Evolutionary conservation across 2,797 vertebrate genomes (phyloP).

Genomic region (Sebastes nivosus): DNA sequence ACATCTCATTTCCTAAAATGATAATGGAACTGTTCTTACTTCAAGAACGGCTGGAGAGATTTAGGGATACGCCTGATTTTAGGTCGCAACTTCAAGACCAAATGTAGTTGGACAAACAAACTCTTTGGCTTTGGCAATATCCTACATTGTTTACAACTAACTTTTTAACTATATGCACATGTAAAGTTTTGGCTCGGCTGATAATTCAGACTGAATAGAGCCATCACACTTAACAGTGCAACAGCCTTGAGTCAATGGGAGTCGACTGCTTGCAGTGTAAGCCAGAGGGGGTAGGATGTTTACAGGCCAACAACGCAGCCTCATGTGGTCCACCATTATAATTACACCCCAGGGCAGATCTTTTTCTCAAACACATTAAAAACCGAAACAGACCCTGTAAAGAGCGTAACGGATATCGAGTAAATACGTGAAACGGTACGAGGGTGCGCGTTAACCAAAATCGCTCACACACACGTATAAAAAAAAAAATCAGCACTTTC

Average conservation of each 20-base stretch:
- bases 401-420: slow-evolving; percentile 71
- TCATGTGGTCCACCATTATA: slow-evolving; percentile 76
- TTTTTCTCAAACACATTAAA: slow-evolving; percentile 81
- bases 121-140: slow-evolving; percentile 4
- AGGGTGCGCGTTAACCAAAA: slow-evolving; percentile 58
- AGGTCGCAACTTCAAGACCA: slow-evolving; percentile 22
- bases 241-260: slow-evolving; percentile 47
- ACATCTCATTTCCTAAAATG: slow-evolving; percentile 50
- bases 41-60: not conserved
- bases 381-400: slow-evolving; percentile 73
- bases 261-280: slow-evolving; percentile 36
- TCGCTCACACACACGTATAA: slow-evolving; percentile 32
- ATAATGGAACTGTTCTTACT: slow-evolving; percentile 32
- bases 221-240: slow-evolving; percentile 37
- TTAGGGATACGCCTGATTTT: slow-evolving; percentile 16
- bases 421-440: slow-evolving; percentile 59
- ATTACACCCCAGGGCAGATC: slow-evolving; percentile 77
- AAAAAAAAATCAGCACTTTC: slow-evolving; percentile 57
- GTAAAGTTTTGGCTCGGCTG: slow-evolving; percentile 19
- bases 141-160: slow-evolving; percentile 15
- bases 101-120: slow-evolving; percentile 36
- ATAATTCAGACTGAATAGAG: slow-evolving; percentile 45
- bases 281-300: slow-evolving; percentile 62
- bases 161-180: slow-evolving; percentile 47
- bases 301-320: slow-evolving; percentile 66